A percentile compares a stretch with the other conserved stretches of the same genome.
phyloP scores from a whole-genome alignment of 2,797 vertebrate species.

The Ptychadena robeensis region DNA sequence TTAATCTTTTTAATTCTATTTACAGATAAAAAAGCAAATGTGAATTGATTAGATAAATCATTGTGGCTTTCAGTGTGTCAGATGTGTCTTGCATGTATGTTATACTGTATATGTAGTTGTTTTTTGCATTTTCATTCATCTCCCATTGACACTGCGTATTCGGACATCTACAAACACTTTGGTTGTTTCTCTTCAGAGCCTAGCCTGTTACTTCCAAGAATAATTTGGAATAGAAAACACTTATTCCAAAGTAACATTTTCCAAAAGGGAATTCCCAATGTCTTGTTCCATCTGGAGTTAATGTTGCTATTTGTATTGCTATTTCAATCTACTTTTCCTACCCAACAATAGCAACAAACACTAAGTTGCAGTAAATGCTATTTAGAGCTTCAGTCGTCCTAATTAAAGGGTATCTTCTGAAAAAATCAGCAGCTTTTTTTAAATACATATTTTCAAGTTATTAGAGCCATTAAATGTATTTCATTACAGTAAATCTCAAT shows the following conservation, averaged over 20 bases:
- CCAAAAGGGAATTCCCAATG: conserved; percentile 61
- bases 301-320: conserved; percentile 45
- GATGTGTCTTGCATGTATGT: neutral
- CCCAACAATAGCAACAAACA: conserved; percentile 37
- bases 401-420: neutral
- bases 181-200: conserved; percentile 46
- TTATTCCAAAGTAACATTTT: conserved; percentile 61
- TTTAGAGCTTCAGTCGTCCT: neutral
- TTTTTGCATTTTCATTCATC: neutral
- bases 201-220: conserved; percentile 51
- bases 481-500: too few relatives aligned
- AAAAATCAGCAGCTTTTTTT: neutral
- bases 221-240: conserved; percentile 42
- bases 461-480: too few relatives aligned
- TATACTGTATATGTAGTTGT: neutral
- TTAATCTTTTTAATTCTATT: too few relatives aligned
- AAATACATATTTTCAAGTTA: neutral
- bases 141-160: neutral
- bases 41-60: too few relatives aligned
- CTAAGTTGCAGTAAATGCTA: conserved; percentile 3
- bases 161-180: conserved; percentile 26
- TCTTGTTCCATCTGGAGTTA: conserved; percentile 59
- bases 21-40: too few relatives aligned
- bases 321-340: conserved; percentile 45
- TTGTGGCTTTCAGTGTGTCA: too few relatives aligned